A percentile compares a stretch with the other conserved stretches of the same genome.
Evolutionary conservation across 2,113 vertebrate species (phyloP).

Genomic region (Ranitomeya imitator): DNA sequence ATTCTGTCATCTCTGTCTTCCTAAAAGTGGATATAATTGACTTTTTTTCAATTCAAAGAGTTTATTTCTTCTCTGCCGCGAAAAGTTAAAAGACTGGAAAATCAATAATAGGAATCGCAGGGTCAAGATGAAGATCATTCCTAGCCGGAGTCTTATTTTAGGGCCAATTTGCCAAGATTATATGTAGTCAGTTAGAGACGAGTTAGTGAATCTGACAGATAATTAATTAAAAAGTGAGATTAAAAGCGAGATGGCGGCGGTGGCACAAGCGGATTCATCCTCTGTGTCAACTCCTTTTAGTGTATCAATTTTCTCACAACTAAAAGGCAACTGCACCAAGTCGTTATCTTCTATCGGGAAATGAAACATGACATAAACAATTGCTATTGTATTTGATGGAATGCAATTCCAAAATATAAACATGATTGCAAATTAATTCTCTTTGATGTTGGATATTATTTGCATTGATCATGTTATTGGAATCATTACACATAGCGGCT

Average conservation of each 20-base stretch:
- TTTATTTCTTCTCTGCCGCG: slow-evolving; percentile 59
- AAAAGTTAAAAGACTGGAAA: slow-evolving; percentile 68
- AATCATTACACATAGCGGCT: background rate
- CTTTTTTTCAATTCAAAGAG: slow-evolving; percentile 20
- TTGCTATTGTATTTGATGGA: slow-evolving; percentile 66
- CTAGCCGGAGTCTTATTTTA: slow-evolving; percentile 70
- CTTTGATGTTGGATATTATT: background rate
- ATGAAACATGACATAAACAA: slow-evolving; percentile 73
- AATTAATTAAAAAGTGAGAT: slow-evolving; percentile 74
- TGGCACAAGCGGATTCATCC: slow-evolving; percentile 68
- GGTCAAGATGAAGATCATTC: slow-evolving; percentile 66
- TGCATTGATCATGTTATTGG: background rate
- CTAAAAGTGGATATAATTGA: slow-evolving; percentile 20
- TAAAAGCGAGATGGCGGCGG: slow-evolving; percentile 64
- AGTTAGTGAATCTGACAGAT: slow-evolving; percentile 74
- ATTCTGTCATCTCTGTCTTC: slow-evolving; percentile 6
- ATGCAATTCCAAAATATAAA: slow-evolving; percentile 60
- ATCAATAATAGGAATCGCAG: slow-evolving; percentile 71
- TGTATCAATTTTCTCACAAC: slow-evolving; percentile 58
- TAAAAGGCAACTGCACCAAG: slow-evolving; percentile 64
- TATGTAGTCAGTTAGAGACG: slow-evolving; percentile 61
- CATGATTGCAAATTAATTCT: slow-evolving; percentile 61
- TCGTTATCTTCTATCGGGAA: slow-evolving; percentile 69
- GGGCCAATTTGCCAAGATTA: slow-evolving; percentile 67
- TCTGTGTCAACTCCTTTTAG: slow-evolving; percentile 65